phyloP scores from a whole-genome alignment of 2,113 vertebrate genomes.

The Rutilus rutilus region DNA sequence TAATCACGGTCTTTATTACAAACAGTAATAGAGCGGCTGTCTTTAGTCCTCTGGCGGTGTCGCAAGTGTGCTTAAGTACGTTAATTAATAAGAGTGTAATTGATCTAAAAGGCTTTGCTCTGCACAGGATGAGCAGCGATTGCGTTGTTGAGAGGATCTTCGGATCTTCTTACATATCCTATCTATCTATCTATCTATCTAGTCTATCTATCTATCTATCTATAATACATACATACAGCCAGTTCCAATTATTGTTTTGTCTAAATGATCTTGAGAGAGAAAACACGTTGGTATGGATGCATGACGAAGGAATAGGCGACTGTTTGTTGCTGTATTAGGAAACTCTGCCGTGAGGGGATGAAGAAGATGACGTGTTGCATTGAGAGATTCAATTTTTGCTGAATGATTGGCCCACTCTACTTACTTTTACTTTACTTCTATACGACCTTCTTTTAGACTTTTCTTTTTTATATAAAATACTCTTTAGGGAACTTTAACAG shows the following conservation, averaged over 20 bases:
- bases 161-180: not conserved
- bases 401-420: constrained; percentile 19
- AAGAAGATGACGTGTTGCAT: not conserved
- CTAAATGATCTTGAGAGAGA: not conserved
- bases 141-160: not conserved
- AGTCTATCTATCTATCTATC: too few species aligned
- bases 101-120: constrained; percentile 23
- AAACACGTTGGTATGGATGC: not conserved
- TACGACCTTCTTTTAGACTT: not conserved
- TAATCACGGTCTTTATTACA: constrained; percentile 36
- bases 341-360: not conserved
- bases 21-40: constrained; percentile 7
- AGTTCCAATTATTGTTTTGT: not conserved
- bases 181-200: not conserved
- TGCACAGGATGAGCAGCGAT: not conserved
- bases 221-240: not conserved
- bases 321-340: not conserved
- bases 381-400: constrained; percentile 9
- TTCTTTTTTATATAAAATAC: not conserved
- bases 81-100: constrained; percentile 28
- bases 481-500: not conserved
- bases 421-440: constrained; percentile 6
- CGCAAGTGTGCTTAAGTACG: not conserved
- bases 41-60: not conserved
- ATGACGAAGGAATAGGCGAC: not conserved